A percentile compares a stretch with the other conserved stretches of the same genome.
phyloP scores from a whole-genome alignment of 2,888 invertebrate genomes.

The Luperina nickerlii region DNA sequence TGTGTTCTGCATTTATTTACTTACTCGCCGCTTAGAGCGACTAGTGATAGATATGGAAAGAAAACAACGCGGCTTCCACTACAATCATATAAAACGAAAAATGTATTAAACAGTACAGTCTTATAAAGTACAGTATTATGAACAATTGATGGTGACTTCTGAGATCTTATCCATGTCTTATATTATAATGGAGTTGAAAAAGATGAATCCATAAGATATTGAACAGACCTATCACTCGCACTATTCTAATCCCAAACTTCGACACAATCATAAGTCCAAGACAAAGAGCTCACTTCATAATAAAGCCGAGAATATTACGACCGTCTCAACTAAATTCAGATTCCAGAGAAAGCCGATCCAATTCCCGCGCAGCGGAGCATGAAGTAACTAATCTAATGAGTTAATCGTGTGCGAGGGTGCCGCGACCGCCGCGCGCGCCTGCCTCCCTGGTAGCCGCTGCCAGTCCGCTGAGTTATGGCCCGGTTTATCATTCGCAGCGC shows the following conservation, averaged over 20 bases:
- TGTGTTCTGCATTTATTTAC: conserved; percentile 1
- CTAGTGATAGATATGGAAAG: conserved; percentile 1
- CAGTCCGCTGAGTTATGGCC: conserved; percentile 51
- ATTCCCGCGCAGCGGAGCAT: conserved; percentile 56
- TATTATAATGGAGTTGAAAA: not conserved
- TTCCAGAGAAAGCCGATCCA: conserved; percentile 57
- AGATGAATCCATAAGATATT: conserved; percentile 15
- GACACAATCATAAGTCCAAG: conserved; percentile 12
- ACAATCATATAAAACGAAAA: not conserved
- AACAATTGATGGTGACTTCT: not conserved
- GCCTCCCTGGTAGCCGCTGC: conserved; percentile 25
- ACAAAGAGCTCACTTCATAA: conserved; percentile 39
- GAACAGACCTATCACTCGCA: conserved; percentile 13
- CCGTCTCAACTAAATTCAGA: conserved; percentile 59
- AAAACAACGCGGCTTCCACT: not conserved
- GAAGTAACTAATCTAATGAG: conserved; percentile 64
- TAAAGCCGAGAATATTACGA: conserved; percentile 40
- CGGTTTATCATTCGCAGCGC: conserved; percentile 59
- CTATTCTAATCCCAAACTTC: conserved; percentile 22
- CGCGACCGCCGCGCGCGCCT: conserved; percentile 45
- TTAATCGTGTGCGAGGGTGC: conserved; percentile 60
- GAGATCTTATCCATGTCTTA: not conserved
- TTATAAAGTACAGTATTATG: not conserved
- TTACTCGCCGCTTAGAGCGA: conserved; percentile 17
- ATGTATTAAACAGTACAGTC: not conserved